Evolutionary conservation across 1,140 invertebrate genomes (phyloP), one percentile per base, ranked within the genome.

Genomic region (Mizuhopecten yessoensis): DNA sequence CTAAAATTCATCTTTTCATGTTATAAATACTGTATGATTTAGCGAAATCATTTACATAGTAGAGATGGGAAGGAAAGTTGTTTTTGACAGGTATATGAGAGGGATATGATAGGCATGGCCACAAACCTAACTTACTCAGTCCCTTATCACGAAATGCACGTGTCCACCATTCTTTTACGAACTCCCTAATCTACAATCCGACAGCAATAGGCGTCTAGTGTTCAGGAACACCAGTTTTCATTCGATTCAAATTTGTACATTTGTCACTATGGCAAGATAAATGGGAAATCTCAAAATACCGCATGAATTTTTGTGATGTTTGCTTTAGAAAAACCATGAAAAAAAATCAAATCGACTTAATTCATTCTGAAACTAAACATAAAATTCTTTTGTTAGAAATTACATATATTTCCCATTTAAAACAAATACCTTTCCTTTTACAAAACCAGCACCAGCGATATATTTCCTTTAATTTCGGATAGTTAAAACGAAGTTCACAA

Each of bases 71-170:
- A 75, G 2, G n/a, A 75, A 75, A 75, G 57, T 75, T n/a, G 23
- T 23, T 5, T 42, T 29, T n/a, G 17, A 88, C 0, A 45, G 39
- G 1, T 45, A 88, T 5, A 88, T 88, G 17, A 45, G 87, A 45
- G 39, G 20, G 23, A 88, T n/a, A 88, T 88, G 87, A 88, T 45
- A n/a, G 36, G 20, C 87, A 33, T 88, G 39, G 87, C 36, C 3
- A n/a, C 87, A 88, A 88, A 88, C 20, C 87, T 88, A 42, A 88
- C 0, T n/a, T 7, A 88, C n/a, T 33, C 9, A 17, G 17, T 15
- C 33, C 57, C 20, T 34, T 45, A 57, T 39, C 36, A 39, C 36
- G 36, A 39, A 39, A 39, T 39, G 36, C 36, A 39, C 5, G 13
- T 39, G 13, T 39, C 36, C 36, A 39, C 36, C 5, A 39, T 39